These are phyloP conservation scores for Arctia plantaginis DNA, from an alignment of 2,888 invertebrate species.

Conservation along the genomic window DNA sequence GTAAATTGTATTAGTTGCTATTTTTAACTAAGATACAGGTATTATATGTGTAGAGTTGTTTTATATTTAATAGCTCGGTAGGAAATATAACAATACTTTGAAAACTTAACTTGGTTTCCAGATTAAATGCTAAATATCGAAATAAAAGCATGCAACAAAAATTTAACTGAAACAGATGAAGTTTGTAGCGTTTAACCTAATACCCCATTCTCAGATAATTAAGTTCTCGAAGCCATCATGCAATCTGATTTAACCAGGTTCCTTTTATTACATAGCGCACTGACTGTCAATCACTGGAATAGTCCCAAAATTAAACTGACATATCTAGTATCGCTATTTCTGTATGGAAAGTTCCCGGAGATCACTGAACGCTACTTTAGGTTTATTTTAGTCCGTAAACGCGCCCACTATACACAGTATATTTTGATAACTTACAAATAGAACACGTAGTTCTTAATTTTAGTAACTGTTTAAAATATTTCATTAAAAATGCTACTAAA, in stretches of 20 bases:
- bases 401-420: slow-evolving; percentile 53
- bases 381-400: slow-evolving; percentile 62
- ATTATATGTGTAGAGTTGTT: no score
- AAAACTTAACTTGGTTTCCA: neutral
- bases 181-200: neutral
- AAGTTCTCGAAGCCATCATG: neutral
- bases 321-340: slow-evolving; percentile 59
- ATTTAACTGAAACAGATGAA: neutral
- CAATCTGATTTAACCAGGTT: neutral
- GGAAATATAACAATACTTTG: no score
- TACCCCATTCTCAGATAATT: neutral
- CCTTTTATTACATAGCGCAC: neutral
- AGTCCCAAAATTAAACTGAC: neutral
- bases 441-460: slow-evolving; percentile 43
- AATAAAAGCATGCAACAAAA: neutral
- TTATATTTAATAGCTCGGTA: no score
- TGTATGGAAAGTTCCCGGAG: slow-evolving; percentile 55
- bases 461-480: slow-evolving; percentile 4
- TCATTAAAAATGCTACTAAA: slow-evolving; percentile 68
- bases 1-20: no score
- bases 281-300: slow-evolving; percentile 2
- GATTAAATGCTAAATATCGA: neutral
- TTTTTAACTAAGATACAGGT: no score
- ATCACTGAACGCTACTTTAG: slow-evolving; percentile 51
- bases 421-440: slow-evolving; percentile 46